These are phyloP conservation scores for Episyrphus balteatus DNA, from an alignment of 1,140 invertebrate species.

Conservation along the genomic window DNA sequence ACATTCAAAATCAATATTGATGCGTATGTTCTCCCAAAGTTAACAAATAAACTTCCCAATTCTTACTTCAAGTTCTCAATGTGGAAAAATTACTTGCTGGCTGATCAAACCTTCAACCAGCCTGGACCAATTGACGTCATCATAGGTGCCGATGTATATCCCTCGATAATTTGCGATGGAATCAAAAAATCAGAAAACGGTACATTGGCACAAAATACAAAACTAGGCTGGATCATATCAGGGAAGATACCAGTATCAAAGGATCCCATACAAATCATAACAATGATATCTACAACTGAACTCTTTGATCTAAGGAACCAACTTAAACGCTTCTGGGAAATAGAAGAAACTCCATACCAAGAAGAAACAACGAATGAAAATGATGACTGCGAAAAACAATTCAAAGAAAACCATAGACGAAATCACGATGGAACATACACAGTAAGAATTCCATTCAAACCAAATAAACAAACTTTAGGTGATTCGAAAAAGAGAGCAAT, in stretches of 20 bases:
- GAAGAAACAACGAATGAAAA: slow-evolving; percentile 3
- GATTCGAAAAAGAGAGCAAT: slow-evolving; percentile 16
- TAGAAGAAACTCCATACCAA: slow-evolving; percentile 9
- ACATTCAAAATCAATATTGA: background rate
- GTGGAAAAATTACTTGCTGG: slow-evolving; percentile 8
- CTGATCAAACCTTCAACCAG: slow-evolving; percentile 20
- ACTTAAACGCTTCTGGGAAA: slow-evolving; percentile 17
- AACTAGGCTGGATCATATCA: slow-evolving; percentile 12
- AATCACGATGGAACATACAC: slow-evolving; percentile 7
- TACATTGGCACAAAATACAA: slow-evolving; percentile 6
- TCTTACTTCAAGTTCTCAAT: background rate
- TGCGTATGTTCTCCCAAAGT: background rate
- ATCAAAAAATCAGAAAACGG: slow-evolving; percentile 7
- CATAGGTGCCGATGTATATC: slow-evolving; percentile 15
- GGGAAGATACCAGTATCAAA: background rate
- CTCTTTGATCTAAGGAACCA: slow-evolving; percentile 6
- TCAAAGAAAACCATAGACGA: too few species aligned
- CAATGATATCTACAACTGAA: background rate
- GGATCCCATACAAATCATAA: background rate
- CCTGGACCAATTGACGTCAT: slow-evolving; percentile 17
- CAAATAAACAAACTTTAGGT: slow-evolving; percentile 16
- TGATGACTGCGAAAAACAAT: slow-evolving; percentile 8
- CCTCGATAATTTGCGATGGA: slow-evolving; percentile 7
- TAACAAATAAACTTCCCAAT: background rate
- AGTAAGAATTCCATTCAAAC: slow-evolving; percentile 12